Conservation (phyloP, 2,888 invertebrate species). For the Ophion ellenae region DNA sequence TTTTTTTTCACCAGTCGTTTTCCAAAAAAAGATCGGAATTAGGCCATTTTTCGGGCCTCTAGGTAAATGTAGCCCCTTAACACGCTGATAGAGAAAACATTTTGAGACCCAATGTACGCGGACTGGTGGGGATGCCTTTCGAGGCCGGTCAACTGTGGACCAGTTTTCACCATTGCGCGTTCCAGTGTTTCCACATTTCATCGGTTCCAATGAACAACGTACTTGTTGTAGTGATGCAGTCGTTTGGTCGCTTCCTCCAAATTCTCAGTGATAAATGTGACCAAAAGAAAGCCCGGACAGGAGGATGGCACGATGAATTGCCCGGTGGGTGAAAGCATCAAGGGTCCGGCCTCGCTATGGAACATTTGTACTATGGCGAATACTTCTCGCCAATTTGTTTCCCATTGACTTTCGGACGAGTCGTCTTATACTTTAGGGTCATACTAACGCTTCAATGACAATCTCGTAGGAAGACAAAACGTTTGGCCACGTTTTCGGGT, state of each 20-base stretch:
- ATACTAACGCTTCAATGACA: constrained; percentile 94
- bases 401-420: background rate
- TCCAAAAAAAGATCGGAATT: no score
- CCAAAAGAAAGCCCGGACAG: constrained; percentile 93
- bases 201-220: constrained; percentile 76
- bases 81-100: no score
- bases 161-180: background rate
- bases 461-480: constrained; percentile 91
- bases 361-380: background rate
- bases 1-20: no score
- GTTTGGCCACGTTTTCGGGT: constrained; percentile 90
- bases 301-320: constrained; percentile 97
- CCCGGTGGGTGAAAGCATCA: constrained; percentile 97
- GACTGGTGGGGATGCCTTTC: no score
- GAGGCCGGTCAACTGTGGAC: no score
- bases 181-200: background rate
- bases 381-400: background rate
- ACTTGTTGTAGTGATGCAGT: constrained; percentile 91
- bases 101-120: no score
- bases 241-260: constrained; percentile 90
- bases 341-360: constrained; percentile 94
- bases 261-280: constrained; percentile 92
- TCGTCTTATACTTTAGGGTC: background rate
- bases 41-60: no score
- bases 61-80: no score